Evolutionary conservation across 2,797 vertebrate genomes (phyloP).

Genomic region (Epinephelus awoara): DNA sequence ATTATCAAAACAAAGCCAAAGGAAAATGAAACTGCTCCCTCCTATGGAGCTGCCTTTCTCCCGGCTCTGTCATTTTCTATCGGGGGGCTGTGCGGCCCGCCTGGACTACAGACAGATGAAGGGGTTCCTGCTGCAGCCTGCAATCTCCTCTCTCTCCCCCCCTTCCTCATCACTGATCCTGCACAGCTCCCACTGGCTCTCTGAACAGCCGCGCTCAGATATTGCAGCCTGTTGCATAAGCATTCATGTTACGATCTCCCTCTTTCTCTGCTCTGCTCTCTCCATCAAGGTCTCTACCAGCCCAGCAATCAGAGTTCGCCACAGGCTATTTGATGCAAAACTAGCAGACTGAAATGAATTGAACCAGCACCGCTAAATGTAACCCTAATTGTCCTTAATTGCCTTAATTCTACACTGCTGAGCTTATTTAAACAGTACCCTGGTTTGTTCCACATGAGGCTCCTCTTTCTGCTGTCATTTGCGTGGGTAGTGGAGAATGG

Average conservation of each 20-base stretch:
- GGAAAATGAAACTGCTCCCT: conserved; percentile 56
- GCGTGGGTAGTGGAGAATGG: conserved; percentile 21
- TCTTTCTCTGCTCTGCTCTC: conserved; percentile 14
- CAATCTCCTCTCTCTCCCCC: conserved; percentile 26
- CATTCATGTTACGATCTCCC: conserved; percentile 57
- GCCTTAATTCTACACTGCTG: conserved; percentile 78
- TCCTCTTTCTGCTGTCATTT: conserved; percentile 62
- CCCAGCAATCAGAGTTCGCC: conserved; percentile 73
- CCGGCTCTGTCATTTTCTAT: conserved; percentile 47
- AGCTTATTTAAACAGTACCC: conserved; percentile 76
- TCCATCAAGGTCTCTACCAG: conserved; percentile 68
- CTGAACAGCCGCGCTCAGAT: conserved; percentile 55
- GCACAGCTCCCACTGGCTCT: conserved; percentile 61
- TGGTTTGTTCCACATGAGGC: conserved; percentile 63
- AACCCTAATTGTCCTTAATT: conserved; percentile 83
- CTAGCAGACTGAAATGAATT: conserved; percentile 65
- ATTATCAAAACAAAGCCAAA: conserved; percentile 58
- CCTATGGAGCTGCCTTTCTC: conserved; percentile 31
- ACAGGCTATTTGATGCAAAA: conserved; percentile 74
- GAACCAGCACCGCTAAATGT: conserved; percentile 73
- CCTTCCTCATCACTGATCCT: conserved; percentile 55
- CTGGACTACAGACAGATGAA: conserved; percentile 53
- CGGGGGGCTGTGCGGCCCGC: conserved; percentile 12
- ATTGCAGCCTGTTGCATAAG: conserved; percentile 85
- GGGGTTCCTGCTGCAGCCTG: conserved; percentile 45